phyloP scores from a whole-genome alignment of 2,888 invertebrate species.

The Tipula vernalis region DNA sequence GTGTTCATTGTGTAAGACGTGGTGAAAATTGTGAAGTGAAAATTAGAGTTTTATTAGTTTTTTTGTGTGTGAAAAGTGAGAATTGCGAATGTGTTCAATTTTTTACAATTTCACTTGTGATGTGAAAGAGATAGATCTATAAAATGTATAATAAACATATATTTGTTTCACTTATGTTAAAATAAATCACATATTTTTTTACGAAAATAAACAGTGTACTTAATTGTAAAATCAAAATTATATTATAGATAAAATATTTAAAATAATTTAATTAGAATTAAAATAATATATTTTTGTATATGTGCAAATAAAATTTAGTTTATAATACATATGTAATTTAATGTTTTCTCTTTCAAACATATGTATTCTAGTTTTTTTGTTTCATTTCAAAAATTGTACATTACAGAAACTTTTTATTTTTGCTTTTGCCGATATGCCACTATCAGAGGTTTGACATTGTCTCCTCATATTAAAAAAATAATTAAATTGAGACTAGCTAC shows the following conservation, averaged over 20 bases:
- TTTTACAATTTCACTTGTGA: neutral
- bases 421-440: conserved; percentile 9
- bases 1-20: conserved; percentile 8
- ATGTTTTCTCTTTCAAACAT: neutral
- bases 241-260: neutral
- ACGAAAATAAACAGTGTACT: neutral
- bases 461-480: neutral
- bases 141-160: neutral
- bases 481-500: neutral
- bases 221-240: neutral
- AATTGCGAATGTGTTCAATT: neutral
- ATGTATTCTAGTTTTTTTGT: neutral
- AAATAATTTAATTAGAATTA: neutral
- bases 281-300: neutral
- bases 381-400: neutral
- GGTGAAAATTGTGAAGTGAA: neutral
- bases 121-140: neutral
- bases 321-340: neutral
- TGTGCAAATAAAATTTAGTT: neutral
- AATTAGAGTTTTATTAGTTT: neutral
- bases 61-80: conserved; percentile 6
- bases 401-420: conserved; percentile 7
- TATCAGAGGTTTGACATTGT: conserved; percentile 11
- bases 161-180: neutral
- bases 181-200: neutral